Evolutionary conservation across 2,797 vertebrate species (phyloP).

Genomic region (Acomys russatus): DNA sequence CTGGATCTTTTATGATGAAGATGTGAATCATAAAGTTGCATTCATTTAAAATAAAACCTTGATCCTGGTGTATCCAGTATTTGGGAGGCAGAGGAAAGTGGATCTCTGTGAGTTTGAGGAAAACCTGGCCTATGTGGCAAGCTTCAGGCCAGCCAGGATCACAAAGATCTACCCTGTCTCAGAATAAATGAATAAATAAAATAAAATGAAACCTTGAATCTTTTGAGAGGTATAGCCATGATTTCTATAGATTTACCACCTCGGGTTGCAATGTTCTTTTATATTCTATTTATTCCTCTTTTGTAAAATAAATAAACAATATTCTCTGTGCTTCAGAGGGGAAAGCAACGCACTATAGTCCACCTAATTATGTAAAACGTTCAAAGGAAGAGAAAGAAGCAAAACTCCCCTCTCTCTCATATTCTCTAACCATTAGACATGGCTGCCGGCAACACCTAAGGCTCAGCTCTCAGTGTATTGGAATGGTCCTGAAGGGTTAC

Average conservation of each 20-base stretch:
- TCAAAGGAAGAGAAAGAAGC: background rate
- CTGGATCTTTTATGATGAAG: slow-evolving; percentile 25
- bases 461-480: background rate
- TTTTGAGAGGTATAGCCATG: slow-evolving; percentile 9
- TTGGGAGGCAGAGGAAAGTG: background rate
- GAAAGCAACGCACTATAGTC: background rate
- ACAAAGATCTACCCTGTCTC: background rate
- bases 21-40: slow-evolving; percentile 12
- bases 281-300: background rate
- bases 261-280: slow-evolving; percentile 14
- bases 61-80: background rate
- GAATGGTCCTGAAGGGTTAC: slow-evolving; percentile 9
- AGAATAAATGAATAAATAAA: background rate
- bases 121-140: background rate
- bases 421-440: slow-evolving; percentile 31
- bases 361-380: slow-evolving; percentile 33
- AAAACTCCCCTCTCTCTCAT: background rate
- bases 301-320: slow-evolving; percentile 8
- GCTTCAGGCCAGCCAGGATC: background rate
- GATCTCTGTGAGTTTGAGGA: background rate
- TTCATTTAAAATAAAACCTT: slow-evolving; percentile 59
- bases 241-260: background rate
- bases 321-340: background rate
- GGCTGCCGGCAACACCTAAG: background rate
- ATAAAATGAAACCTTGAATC: slow-evolving; percentile 12